These are phyloP conservation scores for Panthera leo DNA, from an alignment of 2,113 vertebrate genomes.

Conservation along the genomic window DNA sequence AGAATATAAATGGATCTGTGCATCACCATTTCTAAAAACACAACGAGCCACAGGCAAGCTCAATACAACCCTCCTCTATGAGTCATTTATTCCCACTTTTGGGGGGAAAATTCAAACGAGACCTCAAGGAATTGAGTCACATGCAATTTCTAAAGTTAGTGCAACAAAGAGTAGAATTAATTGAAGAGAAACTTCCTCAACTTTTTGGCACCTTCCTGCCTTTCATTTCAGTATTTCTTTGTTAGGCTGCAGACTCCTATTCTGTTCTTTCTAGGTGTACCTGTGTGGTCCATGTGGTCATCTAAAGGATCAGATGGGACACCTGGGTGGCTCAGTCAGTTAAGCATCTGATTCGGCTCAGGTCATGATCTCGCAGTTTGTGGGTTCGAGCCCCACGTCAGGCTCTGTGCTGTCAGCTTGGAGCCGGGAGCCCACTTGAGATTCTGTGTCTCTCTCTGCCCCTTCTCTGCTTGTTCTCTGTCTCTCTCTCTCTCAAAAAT, in stretches of 20 bases:
- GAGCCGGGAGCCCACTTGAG: too few relatives aligned
- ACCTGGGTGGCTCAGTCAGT: too few relatives aligned
- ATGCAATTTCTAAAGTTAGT: neutral
- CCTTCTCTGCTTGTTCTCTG: too few relatives aligned
- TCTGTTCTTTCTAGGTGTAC: neutral
- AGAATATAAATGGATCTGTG: neutral
- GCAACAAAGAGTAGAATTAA: neutral
- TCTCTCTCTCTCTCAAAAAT: too few relatives aligned
- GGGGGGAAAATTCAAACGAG: neutral
- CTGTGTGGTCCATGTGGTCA: neutral
- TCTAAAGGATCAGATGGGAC: neutral
- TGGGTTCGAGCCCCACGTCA: too few relatives aligned
- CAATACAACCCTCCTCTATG: neutral
- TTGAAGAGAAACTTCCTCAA: neutral
- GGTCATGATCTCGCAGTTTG: too few relatives aligned
- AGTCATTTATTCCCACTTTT: neutral
- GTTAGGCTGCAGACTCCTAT: neutral
- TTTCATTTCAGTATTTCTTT: neutral
- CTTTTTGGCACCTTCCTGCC: neutral
- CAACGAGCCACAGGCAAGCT: neutral
- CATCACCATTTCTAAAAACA: constrained; percentile 15
- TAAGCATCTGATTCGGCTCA: too few relatives aligned
- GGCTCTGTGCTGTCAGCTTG: too few relatives aligned
- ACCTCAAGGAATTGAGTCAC: neutral
- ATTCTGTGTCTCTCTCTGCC: too few relatives aligned